Evolutionary conservation across 2,113 vertebrate species (phyloP).

Genomic region (Alectura lathami): DNA sequence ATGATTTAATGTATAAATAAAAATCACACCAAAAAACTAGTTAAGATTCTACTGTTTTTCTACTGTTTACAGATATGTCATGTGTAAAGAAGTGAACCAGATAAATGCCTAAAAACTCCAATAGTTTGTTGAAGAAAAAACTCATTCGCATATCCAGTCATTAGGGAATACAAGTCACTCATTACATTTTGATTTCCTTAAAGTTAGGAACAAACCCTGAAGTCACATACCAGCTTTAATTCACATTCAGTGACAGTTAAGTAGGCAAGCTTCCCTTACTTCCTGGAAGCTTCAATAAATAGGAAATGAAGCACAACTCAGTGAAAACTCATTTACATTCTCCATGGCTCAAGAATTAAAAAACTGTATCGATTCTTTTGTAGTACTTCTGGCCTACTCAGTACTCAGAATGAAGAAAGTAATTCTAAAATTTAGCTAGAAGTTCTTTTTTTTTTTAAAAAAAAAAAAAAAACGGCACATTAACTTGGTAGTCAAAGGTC

Average conservation of each 20-base stretch:
- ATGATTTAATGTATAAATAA: neutral
- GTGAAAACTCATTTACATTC: conserved; percentile 30
- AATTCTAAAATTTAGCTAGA: neutral
- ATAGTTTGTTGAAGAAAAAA: neutral
- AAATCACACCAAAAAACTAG: neutral
- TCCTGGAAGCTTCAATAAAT: conserved; percentile 39
- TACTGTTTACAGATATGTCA: neutral
- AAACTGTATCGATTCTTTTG: neutral
- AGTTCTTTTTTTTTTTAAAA: neutral
- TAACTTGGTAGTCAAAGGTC: neutral
- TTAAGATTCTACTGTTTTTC: neutral
- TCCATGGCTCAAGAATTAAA: neutral
- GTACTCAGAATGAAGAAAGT: neutral
- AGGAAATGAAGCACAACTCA: conserved; percentile 3
- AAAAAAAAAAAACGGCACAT: neutral
- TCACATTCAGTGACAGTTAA: conserved; percentile 21
- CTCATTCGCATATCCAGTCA: neutral
- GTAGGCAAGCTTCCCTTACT: neutral
- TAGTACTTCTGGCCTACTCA: neutral
- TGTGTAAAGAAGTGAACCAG: neutral
- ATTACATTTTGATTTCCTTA: neutral
- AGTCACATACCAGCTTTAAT: neutral
- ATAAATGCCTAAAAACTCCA: neutral
- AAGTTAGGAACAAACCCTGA: neutral
- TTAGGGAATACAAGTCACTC: neutral